Percentiles rank a stretch among this genome's conserved stretches.
Conservation (phyloP, 2,113 vertebrate species). For the Pseudolaguvia tuberculata region DNA sequence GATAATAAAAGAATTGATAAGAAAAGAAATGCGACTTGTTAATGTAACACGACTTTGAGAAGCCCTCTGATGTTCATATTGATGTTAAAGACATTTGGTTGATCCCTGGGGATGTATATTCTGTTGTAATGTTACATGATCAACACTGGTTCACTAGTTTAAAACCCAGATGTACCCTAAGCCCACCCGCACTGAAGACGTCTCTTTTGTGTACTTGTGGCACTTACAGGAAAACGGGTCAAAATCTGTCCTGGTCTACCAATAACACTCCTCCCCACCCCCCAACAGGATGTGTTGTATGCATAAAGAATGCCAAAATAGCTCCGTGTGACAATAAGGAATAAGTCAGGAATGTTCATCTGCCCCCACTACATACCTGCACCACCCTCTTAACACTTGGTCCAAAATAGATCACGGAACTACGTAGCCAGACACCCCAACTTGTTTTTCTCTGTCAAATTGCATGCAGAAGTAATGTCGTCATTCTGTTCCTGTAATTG, state of each 20-base stretch:
- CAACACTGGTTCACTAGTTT: no score
- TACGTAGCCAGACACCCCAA: background rate
- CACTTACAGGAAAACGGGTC: slow-evolving; percentile 41
- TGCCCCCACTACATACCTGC: background rate
- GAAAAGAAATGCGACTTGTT: background rate
- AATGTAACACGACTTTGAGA: background rate
- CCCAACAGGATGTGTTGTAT: slow-evolving; percentile 6
- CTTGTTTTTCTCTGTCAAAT: slow-evolving; percentile 1
- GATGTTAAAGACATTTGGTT: no score
- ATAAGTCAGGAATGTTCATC: slow-evolving; percentile 13
- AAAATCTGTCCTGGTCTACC: slow-evolving; percentile 18
- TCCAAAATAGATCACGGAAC: slow-evolving; percentile 30
- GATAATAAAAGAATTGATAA: background rate
- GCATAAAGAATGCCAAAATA: slow-evolving; percentile 24
- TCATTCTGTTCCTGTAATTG: slow-evolving; percentile 14
- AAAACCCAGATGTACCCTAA: no score
- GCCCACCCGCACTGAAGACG: no score
- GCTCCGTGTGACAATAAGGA: slow-evolving; percentile 15
- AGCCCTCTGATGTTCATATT: background rate
- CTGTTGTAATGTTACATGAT: no score
- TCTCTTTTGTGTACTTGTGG: background rate
- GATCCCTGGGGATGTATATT: no score
- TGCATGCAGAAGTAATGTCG: background rate
- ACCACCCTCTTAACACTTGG: background rate
- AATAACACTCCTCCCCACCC: background rate